phyloP scores from a whole-genome alignment of 2,888 invertebrate genomes.

The Steinernema carpocapsae region DNA sequence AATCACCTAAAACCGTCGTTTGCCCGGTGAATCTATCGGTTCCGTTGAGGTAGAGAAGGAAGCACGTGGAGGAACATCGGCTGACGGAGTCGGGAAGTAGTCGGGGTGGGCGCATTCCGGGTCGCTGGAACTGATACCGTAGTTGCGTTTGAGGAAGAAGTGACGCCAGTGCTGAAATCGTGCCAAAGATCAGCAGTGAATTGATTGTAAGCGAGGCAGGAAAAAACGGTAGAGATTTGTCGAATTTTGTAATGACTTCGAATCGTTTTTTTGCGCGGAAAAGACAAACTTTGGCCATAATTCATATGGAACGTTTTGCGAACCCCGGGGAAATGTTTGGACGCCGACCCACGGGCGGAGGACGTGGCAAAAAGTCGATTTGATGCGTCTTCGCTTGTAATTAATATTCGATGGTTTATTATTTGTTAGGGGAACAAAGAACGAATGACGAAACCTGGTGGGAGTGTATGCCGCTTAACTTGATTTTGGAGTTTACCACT shows the following conservation, averaged over 20 bases:
- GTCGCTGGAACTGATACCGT: constrained; percentile 57
- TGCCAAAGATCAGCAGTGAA: not conserved
- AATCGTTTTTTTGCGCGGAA: not conserved
- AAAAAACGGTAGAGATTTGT: not conserved
- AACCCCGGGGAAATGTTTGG: constrained; percentile 5
- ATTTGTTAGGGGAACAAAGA: too few relatives aligned
- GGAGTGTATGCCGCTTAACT: too few relatives aligned
- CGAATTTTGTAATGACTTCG: not conserved
- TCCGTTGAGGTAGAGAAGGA: constrained; percentile 61
- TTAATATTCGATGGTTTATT: not conserved
- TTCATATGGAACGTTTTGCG: constrained; percentile 17
- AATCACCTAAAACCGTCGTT: constrained; percentile 53
- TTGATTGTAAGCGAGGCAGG: not conserved
- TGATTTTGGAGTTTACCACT: too few relatives aligned
- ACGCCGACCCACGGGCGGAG: not conserved
- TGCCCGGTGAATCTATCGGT: constrained; percentile 58
- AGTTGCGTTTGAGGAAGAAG: constrained; percentile 63
- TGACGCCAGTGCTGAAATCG: constrained; percentile 64
- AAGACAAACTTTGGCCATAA: constrained; percentile 27
- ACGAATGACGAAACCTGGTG: too few relatives aligned
- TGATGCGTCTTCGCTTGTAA: not conserved
- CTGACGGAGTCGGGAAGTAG: constrained; percentile 39
- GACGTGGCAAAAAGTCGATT: not conserved
- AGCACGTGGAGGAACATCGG: constrained; percentile 54
- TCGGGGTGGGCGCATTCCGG: constrained; percentile 48